Conservation (phyloP, 2,888 invertebrate genomes). For the Oligia strigilis region DNA sequence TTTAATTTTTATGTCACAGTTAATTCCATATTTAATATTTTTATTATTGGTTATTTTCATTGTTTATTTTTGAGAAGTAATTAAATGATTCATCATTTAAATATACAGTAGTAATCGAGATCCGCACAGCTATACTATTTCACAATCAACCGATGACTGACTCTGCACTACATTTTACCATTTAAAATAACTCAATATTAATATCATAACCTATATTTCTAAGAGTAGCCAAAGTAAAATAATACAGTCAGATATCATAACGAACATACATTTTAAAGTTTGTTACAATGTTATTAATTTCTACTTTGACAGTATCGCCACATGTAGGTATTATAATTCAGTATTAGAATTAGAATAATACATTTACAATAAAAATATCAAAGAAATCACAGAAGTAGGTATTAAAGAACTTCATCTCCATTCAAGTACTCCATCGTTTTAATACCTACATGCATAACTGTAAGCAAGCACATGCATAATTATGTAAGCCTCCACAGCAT, state of each 20-base stretch:
- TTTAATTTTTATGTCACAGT: neutral
- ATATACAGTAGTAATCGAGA: no score
- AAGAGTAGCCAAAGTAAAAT: neutral
- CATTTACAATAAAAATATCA: neutral
- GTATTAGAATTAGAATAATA: neutral
- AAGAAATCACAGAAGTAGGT: no score
- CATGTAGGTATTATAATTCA: no score
- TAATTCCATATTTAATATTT: neutral
- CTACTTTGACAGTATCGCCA: neutral
- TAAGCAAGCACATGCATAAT: constrained; percentile 14
- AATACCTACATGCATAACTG: neutral
- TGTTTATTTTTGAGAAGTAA: neutral
- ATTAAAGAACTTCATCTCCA: neutral
- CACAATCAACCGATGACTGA: neutral
- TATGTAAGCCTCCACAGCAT: constrained; percentile 11
- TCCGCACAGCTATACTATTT: neutral
- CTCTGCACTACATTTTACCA: neutral
- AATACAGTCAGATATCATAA: neutral
- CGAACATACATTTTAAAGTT: neutral
- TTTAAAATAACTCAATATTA: neutral
- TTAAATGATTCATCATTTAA: neutral
- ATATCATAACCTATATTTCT: neutral
- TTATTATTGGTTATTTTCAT: neutral
- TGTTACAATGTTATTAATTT: neutral
- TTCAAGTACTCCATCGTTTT: neutral